phyloP scores from a whole-genome alignment of 2,888 invertebrate species.

The Leptinotarsa juncta region DNA sequence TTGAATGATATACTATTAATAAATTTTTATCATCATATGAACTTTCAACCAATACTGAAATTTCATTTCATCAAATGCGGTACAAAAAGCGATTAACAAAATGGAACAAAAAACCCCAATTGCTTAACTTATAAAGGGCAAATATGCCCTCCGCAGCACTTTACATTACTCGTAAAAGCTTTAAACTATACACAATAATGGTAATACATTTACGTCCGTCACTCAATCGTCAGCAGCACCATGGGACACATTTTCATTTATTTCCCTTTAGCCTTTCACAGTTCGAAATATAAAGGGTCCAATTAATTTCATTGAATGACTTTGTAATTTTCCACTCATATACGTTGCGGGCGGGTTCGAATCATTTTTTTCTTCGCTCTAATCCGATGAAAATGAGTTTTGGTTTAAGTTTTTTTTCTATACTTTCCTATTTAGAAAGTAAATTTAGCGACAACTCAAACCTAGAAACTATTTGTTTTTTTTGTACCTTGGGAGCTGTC shows the following conservation, averaged over 20 bases:
- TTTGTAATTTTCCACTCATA: not conserved
- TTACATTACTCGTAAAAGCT: not conserved
- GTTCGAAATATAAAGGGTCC: conserved; percentile 15
- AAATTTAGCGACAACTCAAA: too few species aligned
- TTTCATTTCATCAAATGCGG: too few species aligned
- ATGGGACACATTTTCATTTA: conserved; percentile 22
- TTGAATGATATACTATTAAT: too few species aligned
- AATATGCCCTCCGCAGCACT: not conserved
- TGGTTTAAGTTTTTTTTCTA: not conserved
- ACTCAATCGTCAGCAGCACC: not conserved
- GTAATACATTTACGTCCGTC: not conserved
- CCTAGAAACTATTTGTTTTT: too few species aligned
- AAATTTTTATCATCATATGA: too few species aligned
- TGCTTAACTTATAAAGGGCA: not conserved
- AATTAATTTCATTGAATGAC: conserved; percentile 27
- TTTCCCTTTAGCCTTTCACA: conserved; percentile 8
- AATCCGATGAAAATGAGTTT: conserved; percentile 17
- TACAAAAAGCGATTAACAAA: too few species aligned
- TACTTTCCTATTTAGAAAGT: not conserved
- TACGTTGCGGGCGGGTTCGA: not conserved
- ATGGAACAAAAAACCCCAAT: not conserved
- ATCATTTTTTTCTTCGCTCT: not conserved
- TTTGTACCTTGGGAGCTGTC: too few species aligned
- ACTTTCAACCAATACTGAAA: too few species aligned
- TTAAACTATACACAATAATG: not conserved